These are phyloP conservation scores for Heterotilapia buettikoferi DNA, from an alignment of 2,113 vertebrate genomes.

Conservation along the genomic window DNA sequence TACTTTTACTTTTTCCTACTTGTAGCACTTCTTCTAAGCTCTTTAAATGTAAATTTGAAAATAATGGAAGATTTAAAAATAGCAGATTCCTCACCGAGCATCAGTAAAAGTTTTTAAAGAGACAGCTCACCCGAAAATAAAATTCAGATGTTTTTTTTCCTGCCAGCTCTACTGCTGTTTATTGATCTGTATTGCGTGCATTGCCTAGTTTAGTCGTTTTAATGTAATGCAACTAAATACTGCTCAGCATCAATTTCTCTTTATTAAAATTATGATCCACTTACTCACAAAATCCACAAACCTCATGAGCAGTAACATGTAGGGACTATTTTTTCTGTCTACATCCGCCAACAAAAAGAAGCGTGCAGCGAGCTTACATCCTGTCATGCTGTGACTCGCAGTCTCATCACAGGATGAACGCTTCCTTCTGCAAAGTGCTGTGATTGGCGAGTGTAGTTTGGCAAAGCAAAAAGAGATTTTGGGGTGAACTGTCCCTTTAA, in stretches of 20 bases:
- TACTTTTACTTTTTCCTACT: background rate
- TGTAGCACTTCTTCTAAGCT: background rate
- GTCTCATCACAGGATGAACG: background rate
- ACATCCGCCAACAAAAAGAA: background rate
- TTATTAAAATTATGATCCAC: background rate
- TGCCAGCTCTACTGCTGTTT: background rate
- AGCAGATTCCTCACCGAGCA: fast-evolving
- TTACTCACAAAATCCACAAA: background rate
- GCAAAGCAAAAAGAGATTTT: background rate
- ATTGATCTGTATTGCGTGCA: background rate
- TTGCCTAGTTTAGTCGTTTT: background rate
- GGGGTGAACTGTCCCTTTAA: background rate
- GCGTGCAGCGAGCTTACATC: background rate
- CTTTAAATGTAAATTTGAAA: background rate
- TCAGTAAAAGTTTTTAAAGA: background rate
- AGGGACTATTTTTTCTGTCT: background rate
- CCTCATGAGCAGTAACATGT: background rate
- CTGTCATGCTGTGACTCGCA: background rate
- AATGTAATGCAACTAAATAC: background rate
- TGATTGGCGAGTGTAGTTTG: background rate
- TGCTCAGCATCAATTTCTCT: background rate
- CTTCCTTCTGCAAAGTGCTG: background rate
- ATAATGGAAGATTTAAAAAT: background rate
- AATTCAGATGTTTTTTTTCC: fast-evolving
- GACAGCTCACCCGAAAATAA: background rate